Conservation (phyloP, 2,888 invertebrate species). For the Clostera curtula region DNA sequence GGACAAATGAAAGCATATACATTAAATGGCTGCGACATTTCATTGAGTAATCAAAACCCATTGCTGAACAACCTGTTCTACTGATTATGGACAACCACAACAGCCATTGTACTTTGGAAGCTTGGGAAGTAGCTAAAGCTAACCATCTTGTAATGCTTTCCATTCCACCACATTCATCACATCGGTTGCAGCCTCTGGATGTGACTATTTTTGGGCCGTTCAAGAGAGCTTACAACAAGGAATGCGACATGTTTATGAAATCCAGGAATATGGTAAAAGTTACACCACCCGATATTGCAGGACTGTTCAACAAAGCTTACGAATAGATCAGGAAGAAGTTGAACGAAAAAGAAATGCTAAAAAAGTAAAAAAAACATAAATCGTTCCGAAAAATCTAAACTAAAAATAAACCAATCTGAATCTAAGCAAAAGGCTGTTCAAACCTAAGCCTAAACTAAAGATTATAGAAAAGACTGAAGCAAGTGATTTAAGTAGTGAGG, state of each 20-base stretch:
- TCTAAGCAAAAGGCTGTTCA: too few relatives aligned
- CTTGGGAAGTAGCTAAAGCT: constrained; percentile 17
- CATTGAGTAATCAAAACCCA: constrained; percentile 22
- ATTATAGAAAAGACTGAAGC: too few relatives aligned
- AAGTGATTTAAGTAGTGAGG: too few relatives aligned
- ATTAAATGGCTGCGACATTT: constrained; percentile 25
- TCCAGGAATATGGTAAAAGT: constrained; percentile 5
- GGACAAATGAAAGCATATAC: constrained; percentile 20
- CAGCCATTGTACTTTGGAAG: constrained; percentile 15
- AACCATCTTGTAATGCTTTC: constrained; percentile 17
- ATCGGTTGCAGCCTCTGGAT: constrained; percentile 8
- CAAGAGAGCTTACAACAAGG: constrained; percentile 8
- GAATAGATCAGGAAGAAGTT: too few relatives aligned
- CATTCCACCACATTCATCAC: constrained; percentile 19
- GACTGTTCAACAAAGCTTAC: constrained; percentile 11
- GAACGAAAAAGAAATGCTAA: too few relatives aligned
- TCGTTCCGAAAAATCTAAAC: too few relatives aligned
- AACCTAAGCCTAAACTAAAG: too few relatives aligned
- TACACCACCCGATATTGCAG: constrained; percentile 11
- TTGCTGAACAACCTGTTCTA: constrained; percentile 27
- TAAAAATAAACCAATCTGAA: too few relatives aligned
- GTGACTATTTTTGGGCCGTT: constrained; percentile 7
- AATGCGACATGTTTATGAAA: constrained; percentile 8
- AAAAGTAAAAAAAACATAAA: too few relatives aligned
- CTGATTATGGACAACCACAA: constrained; percentile 18